phyloP scores from a whole-genome alignment of 2,797 vertebrate species.

The Spinus olivaceus region DNA sequence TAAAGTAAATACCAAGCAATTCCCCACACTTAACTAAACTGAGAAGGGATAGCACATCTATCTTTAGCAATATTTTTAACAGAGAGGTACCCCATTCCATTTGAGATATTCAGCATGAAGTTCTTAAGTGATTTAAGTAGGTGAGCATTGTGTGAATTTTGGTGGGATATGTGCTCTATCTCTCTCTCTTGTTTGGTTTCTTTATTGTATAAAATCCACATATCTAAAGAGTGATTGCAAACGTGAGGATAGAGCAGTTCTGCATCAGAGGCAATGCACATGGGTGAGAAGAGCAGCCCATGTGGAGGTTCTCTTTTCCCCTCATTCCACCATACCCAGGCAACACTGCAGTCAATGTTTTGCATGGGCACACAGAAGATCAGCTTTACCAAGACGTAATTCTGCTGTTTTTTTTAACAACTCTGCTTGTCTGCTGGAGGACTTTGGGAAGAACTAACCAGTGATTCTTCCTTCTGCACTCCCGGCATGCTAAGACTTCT shows the following conservation, averaged over 20 bases:
- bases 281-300: neutral
- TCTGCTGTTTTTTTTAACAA: neutral
- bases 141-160: neutral
- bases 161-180: neutral
- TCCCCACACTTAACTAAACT: neutral
- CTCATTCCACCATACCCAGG: neutral
- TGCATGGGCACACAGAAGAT: neutral
- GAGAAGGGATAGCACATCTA: neutral
- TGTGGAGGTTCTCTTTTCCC: neutral
- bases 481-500: fast-evolving
- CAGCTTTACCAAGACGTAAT: neutral
- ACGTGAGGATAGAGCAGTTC: neutral
- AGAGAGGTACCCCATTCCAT: neutral
- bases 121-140: neutral
- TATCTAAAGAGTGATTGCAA: neutral
- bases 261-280: fast-evolving
- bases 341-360: neutral
- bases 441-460: neutral
- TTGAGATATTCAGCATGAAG: neutral
- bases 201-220: neutral
- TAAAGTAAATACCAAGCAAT: neutral
- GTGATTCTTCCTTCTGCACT: neutral
- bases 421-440: neutral
- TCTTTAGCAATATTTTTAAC: neutral
- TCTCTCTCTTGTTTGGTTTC: neutral